Base-by-base conservation (phyloP, 2,113 vertebrate species). In the Psephotus haematonotus region DNA sequence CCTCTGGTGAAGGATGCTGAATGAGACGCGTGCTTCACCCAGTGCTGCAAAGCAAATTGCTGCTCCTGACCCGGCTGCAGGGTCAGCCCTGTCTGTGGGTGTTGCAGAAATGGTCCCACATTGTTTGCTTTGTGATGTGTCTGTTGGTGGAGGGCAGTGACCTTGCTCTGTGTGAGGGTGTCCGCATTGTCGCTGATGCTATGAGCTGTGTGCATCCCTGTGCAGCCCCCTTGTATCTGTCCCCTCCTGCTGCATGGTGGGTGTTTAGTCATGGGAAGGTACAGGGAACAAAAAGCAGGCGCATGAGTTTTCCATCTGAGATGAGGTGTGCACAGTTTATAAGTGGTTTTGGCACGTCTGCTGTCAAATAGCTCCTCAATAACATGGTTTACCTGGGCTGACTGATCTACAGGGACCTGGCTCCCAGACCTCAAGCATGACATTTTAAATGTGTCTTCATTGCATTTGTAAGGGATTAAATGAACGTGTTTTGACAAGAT, bases 381-480 rank as follows among this genome's bases (percentile, higher is more conserved):
- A 82, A 85, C 39, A 37, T 0, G 27, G 88, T 94, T 93, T 96
- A 71, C 84, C 81, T 39, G 92, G 71, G 59, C 1, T 91, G 96
- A 77, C 75, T 91, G 97, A 94, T 96, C 92, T 94, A 44, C 44
- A 68, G 90, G 95, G 86, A 85, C 41, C 70, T 46, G 80, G 94
- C 84, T 88, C 75, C 76, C 81, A 57, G 95, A 80, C 96, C 97
- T 93, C 92, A 68, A 88, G 88, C 93, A 94, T 96, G 97, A 93
- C 95, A 94, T 89, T 94, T 96, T 74, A 92, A 97, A 92, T 86
- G 71, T 74, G 44, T 93, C 93, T 94, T 86, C 93, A 92, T 97
- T 96, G 88, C 96, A 55, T 96, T 97, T 95, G 90, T 86, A 80
- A 85, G 95, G 95, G 95, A 95, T 97, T 94, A 94, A 95, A 92